Conservation (phyloP, 2,888 invertebrate species). For the Xylophagus ater region DNA sequence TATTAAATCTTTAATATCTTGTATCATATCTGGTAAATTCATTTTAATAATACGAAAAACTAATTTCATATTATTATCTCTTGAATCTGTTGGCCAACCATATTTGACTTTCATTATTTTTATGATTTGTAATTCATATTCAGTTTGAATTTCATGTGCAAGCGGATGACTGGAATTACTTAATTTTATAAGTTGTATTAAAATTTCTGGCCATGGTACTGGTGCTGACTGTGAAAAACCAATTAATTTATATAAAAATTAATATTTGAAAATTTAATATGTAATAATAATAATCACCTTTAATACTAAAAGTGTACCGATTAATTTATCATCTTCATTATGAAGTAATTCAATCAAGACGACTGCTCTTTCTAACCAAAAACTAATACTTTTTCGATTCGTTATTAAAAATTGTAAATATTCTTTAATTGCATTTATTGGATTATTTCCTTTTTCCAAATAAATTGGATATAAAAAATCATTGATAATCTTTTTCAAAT, state of each 20-base stretch:
- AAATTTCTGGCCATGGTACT: constrained; percentile 35
- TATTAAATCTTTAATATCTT: constrained; percentile 30
- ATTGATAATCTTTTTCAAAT: constrained; percentile 31
- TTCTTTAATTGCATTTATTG: constrained; percentile 28
- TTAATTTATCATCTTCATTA: constrained; percentile 35
- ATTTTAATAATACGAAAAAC: constrained; percentile 35
- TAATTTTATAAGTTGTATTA: constrained; percentile 29
- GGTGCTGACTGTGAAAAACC: constrained; percentile 25
- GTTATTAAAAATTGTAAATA: constrained; percentile 32
- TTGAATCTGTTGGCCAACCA: constrained; percentile 32
- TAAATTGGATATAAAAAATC: constrained; percentile 37
- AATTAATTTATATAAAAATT: not conserved
- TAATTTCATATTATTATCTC: constrained; percentile 29
- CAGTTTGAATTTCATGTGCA: constrained; percentile 31
- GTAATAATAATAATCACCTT: constrained; percentile 20
- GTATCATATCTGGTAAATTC: constrained; percentile 33
- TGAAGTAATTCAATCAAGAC: constrained; percentile 32
- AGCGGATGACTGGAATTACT: constrained; percentile 36
- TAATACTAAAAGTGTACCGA: constrained; percentile 31
- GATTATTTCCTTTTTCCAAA: constrained; percentile 32
- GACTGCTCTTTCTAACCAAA: constrained; percentile 35
- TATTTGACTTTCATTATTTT: constrained; percentile 39
- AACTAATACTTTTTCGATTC: constrained; percentile 28
- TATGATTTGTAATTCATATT: constrained; percentile 36
- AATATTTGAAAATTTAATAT: not conserved